These are phyloP conservation scores for Amphipyra tragopoginis DNA, from an alignment of 2,888 invertebrate species.

Conservation along the genomic window DNA sequence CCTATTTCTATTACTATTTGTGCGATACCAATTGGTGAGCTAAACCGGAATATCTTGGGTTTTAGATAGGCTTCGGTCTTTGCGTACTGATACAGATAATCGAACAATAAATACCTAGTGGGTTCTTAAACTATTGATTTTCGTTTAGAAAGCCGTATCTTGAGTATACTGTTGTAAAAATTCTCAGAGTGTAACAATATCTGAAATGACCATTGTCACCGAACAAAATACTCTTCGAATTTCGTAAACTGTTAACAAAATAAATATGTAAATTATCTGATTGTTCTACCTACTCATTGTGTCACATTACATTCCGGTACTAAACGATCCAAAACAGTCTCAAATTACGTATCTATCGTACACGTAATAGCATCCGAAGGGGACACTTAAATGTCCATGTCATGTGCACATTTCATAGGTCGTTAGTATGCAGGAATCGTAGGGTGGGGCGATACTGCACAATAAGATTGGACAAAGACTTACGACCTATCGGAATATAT, in stretches of 20 bases:
- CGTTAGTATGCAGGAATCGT: conserved; percentile 70
- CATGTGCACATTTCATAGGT: conserved; percentile 65
- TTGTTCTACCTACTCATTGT: not conserved
- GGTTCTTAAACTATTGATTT: too few species aligned
- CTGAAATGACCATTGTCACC: not conserved
- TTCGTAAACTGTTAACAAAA: not conserved
- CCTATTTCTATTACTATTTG: too few species aligned
- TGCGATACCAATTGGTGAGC: too few species aligned
- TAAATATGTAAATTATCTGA: not conserved
- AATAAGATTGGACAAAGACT: conserved; percentile 59
- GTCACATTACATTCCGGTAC: conserved; percentile 1
- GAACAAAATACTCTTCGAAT: not conserved
- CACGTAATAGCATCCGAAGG: conserved; percentile 59
- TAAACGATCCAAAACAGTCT: conserved; percentile 22
- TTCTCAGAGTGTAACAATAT: not conserved
- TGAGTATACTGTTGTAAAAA: too few species aligned
- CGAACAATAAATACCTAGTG: too few species aligned
- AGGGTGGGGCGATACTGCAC: conserved; percentile 55
- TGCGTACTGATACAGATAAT: too few species aligned
- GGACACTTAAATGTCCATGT: conserved; percentile 66
- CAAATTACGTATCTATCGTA: conserved; percentile 43
- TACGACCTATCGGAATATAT: conserved; percentile 29
- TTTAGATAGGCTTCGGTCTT: too few species aligned
- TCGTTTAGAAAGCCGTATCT: too few species aligned
- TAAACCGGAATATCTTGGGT: too few species aligned